Base-by-base conservation (phyloP, 1,140 invertebrate species). In the Rhagoletis pomonella region DNA sequence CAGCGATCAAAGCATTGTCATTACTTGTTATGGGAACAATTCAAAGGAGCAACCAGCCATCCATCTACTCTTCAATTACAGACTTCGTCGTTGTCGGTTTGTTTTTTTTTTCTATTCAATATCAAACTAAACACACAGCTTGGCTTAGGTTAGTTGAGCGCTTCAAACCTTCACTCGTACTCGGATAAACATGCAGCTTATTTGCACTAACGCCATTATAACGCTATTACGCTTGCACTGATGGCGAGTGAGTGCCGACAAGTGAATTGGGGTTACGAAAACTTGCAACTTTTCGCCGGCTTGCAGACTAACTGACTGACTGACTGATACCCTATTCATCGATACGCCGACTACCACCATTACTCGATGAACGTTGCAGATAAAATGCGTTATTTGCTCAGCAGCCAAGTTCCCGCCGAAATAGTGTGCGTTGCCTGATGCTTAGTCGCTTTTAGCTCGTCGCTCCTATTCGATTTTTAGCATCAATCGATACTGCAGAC, bases 401-500 rank as follows among this genome's bases (percentile, higher is more conserved):
- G 12, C 39, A 44, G 39, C 44, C 67, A 73, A 73, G 12, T 17
- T 73, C 12, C 67, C 44, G 42, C 67, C 39, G 4, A 29, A 55
- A 44, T 42, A 47, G 42, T 17, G 44, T 73, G 4, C 44, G 14
- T 39, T 29, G 19, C 64, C 4, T 67, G 10, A 6, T 29, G 3
- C 29, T 10, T 39, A 29, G 29, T 19, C 29, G 62, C 12, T 67
- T 42, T 19, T 39, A 12, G 12, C 55, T 29, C 7, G 29, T 39
- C 42, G 44, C 4, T 73, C 42, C 9, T 1, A 7, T 44, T 73
- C 39, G 14, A 73, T 73, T 67, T 67, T 73, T 10, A 14, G 39
- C 39, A 67, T 12, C 67, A 73, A 73, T 73, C 64, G 64, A 42
- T 67, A 67, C 39, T 42, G 64, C 29, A 67, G 64, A 65, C 64